phyloP scores from a whole-genome alignment of 2,888 invertebrate species.

The Heliconius charithonia region DNA sequence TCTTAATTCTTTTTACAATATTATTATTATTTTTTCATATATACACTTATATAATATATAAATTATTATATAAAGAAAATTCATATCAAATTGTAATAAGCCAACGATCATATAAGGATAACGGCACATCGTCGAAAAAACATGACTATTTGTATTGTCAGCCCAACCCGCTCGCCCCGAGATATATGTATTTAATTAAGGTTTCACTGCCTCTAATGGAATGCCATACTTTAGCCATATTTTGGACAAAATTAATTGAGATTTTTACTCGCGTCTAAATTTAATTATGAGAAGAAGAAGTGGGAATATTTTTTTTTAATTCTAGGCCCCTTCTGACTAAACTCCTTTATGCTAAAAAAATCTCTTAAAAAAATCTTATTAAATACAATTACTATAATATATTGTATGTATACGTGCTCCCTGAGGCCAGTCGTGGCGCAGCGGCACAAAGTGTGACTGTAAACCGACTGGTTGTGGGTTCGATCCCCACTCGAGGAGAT shows the following conservation, averaged over 20 bases:
- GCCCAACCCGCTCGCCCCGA: conserved; percentile 31
- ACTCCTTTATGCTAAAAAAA: background rate
- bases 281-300: too few relatives aligned
- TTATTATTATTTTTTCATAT: too few relatives aligned
- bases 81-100: background rate
- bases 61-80: too few relatives aligned
- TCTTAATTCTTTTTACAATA: background rate
- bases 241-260: conserved; percentile 25
- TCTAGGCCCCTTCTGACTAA: background rate
- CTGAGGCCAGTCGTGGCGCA: too few relatives aligned
- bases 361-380: background rate
- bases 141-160: conserved; percentile 34
- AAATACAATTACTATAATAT: conserved; percentile 1
- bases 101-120: background rate
- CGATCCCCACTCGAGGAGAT: too few relatives aligned
- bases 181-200: conserved; percentile 41
- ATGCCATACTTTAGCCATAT: conserved; percentile 18
- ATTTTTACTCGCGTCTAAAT: background rate
- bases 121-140: conserved; percentile 27
- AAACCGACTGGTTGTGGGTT: too few relatives aligned
- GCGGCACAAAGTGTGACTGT: too few relatives aligned
- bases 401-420: background rate
- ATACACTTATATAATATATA: too few relatives aligned
- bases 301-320: too few relatives aligned
- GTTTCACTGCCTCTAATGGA: conserved; percentile 18